A percentile compares a stretch with the other conserved stretches of the same genome.
Evolutionary conservation across 2,113 vertebrate genomes (phyloP).

Genomic region (Microcebus lehilahytsara): DNA sequence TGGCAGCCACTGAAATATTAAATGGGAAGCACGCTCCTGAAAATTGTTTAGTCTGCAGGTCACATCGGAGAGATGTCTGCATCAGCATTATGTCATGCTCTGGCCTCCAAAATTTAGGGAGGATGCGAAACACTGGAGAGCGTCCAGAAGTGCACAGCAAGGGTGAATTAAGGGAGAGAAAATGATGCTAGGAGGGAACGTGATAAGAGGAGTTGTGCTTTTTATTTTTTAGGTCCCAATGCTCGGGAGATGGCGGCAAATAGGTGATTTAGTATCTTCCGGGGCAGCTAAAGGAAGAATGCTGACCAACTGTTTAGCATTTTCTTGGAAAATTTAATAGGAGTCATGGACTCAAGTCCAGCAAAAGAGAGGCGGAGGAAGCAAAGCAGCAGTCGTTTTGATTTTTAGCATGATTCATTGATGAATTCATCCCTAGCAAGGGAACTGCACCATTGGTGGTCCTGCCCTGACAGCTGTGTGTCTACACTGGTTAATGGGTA

Average conservation of each 20-base stretch:
- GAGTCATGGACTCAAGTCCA: conserved; percentile 1
- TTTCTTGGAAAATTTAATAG: conserved; percentile 48
- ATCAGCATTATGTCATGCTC: conserved; percentile 57
- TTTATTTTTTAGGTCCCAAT: not conserved
- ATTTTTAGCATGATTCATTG: conserved; percentile 8
- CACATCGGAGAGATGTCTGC: conserved; percentile 25
- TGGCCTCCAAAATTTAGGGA: conserved; percentile 44
- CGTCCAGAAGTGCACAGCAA: conserved; percentile 31
- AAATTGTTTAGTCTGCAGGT: conserved; percentile 61
- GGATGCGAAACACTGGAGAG: conserved; percentile 40
- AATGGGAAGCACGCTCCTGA: conserved; percentile 7
- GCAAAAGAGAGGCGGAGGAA: not conserved
- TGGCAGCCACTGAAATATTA: conserved; percentile 42
- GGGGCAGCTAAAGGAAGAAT: not conserved
- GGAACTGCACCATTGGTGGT: accelerated
- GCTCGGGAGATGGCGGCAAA: conserved; percentile 7
- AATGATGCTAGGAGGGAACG: conserved; percentile 14
- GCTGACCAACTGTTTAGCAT: conserved; percentile 48
- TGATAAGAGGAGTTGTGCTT: conserved; percentile 5
- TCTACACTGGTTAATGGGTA: not conserved
- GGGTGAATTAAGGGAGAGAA: conserved; percentile 32
- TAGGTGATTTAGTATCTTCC: conserved; percentile 13
- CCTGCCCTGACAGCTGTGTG: not conserved
- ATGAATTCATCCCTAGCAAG: not conserved
- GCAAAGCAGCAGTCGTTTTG: not conserved